These are phyloP conservation scores for Caenorhabditis uteleia DNA, from an alignment of 2,888 invertebrate genomes.

Conservation along the genomic window DNA sequence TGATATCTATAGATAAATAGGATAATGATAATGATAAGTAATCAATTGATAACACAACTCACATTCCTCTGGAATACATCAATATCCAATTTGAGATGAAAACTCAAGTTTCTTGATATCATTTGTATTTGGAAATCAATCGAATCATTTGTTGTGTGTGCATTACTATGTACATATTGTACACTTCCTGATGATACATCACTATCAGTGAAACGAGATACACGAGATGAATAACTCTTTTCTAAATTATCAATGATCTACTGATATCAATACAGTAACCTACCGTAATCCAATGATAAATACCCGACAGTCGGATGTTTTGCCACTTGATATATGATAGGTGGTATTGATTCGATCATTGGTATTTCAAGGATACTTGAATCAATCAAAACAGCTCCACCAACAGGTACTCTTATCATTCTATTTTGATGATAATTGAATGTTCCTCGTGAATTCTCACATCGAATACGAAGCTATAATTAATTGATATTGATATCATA, in stretches of 20 bases:
- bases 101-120: background rate
- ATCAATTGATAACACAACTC: no score
- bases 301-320: slow-evolving; percentile 28
- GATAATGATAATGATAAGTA: background rate
- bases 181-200: slow-evolving; percentile 33
- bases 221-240: slow-evolving; percentile 10
- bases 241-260: background rate
- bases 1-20: slow-evolving; percentile 24
- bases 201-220: slow-evolving; percentile 19
- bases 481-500: background rate
- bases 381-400: slow-evolving; percentile 45
- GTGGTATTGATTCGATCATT: slow-evolving; percentile 20
- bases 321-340: slow-evolving; percentile 26
- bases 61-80: slow-evolving; percentile 37
- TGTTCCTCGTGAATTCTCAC: slow-evolving; percentile 15
- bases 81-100: slow-evolving; percentile 26
- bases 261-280: background rate
- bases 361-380: slow-evolving; percentile 15
- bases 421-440: slow-evolving; percentile 20
- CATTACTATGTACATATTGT: slow-evolving; percentile 39
- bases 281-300: slow-evolving; percentile 29
- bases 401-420: slow-evolving; percentile 37
- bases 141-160: slow-evolving; percentile 32
- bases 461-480: slow-evolving; percentile 15
- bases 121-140: slow-evolving; percentile 23